Evolutionary conservation across 2,888 invertebrate genomes (phyloP), one percentile per base, ranked within the genome.

Genomic region (Erannis defoliaria): DNA sequence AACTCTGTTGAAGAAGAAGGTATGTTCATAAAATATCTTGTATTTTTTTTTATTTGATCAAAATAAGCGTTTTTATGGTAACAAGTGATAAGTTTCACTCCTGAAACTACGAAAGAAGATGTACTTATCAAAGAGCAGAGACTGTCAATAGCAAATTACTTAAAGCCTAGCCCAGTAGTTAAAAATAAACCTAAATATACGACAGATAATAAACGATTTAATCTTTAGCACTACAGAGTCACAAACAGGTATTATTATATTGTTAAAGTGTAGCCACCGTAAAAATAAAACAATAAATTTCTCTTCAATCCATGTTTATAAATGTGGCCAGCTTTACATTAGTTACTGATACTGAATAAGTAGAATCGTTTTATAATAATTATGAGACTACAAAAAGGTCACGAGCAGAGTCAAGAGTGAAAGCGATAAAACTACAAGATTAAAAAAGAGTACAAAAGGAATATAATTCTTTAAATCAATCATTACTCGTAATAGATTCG

Each of bases 1-100:
- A 90, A 91, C 72, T 82, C 88, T 0, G 77, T 90, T 53, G 92
- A 92, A 69, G 92, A 90, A 66, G 93, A 93, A 92, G 93, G 93
- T 93, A 72, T 62, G 79, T 21, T 42, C 6, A 21, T 21, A 21
- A 1, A n/a, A n/a, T n/a, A n/a, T n/a, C n/a, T n/a, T n/a, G n/a
- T n/a, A n/a, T n/a, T n/a, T n/a, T n/a, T n/a, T n/a, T n/a, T n/a
- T n/a, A n/a, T n/a, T n/a, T n/a, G n/a, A n/a, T n/a, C n/a, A n/a
- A n/a, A n/a, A n/a, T n/a, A n/a, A n/a, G n/a, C n/a, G 37, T 16
- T 37, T 16, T 37, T 1, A 37, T 5, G 1, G 4, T 26, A 26
- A 26, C 26, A 23, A 37, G 8, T 5, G 2, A 26, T 26, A 26
- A 5, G 8, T 6, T 26, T 2, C 8, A 26, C 1, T 26, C 5